Evolutionary conservation across 2,888 invertebrate genomes (phyloP).

Genomic region (Pediacus dermestoides): DNA sequence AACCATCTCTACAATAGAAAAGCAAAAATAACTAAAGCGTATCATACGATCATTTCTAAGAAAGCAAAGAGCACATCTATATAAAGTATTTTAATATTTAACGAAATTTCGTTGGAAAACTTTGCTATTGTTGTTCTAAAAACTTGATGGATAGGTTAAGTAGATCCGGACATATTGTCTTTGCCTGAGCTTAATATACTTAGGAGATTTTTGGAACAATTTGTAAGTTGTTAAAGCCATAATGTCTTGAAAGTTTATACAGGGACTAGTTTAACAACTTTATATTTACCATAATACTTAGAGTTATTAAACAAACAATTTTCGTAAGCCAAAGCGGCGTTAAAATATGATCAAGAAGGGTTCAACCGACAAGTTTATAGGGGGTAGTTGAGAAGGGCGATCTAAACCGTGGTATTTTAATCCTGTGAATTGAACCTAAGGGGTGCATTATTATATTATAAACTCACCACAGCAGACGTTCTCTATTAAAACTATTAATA

Average conservation of each 20-base stretch:
- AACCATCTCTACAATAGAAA: no score
- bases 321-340: constrained; percentile 14
- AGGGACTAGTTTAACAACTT: constrained; percentile 9
- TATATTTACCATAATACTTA: constrained; percentile 12
- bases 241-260: constrained; percentile 5
- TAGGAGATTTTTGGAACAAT: no score
- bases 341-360: constrained; percentile 15
- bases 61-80: no score
- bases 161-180: no score
- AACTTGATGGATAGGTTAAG: no score
- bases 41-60: no score
- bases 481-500: constrained; percentile 28
- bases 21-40: no score
- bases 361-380: constrained; percentile 10
- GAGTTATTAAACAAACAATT: constrained; percentile 15
- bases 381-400: constrained; percentile 10
- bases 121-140: no score
- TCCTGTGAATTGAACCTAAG: constrained; percentile 16
- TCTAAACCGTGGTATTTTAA: constrained; percentile 17
- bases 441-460: constrained; percentile 30
- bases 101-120: no score
- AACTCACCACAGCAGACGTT: constrained; percentile 25
- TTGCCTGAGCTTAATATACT: no score
- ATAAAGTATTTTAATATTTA: no score
- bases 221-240: no score